Evolutionary conservation across 2,797 vertebrate genomes (phyloP).

Genomic region (Sebastes hopkinsi): DNA sequence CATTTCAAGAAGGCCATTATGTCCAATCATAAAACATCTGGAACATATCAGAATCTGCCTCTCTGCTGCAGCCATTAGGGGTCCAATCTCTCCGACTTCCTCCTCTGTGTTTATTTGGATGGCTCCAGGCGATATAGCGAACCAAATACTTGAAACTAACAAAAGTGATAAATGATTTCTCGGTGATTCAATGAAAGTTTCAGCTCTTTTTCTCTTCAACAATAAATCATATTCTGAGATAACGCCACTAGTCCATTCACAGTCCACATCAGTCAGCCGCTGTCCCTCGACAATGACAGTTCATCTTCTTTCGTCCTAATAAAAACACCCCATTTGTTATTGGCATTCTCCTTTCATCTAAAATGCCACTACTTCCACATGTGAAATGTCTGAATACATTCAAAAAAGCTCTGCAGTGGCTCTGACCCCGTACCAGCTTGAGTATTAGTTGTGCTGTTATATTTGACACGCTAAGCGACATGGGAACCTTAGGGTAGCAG

Average conservation of each 20-base stretch:
- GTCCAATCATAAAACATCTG: slow-evolving; percentile 75
- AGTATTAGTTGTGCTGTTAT: slow-evolving; percentile 2
- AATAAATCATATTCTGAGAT: slow-evolving; percentile 56
- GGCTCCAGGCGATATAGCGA: slow-evolving; percentile 39
- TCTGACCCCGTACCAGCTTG: slow-evolving; percentile 45
- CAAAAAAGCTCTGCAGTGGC: slow-evolving; percentile 49
- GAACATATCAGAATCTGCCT: slow-evolving; percentile 50
- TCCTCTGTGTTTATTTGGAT: slow-evolving; percentile 58
- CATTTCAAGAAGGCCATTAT: slow-evolving; percentile 67
- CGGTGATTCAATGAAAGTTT: slow-evolving; percentile 43
- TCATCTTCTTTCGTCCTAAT: slow-evolving; percentile 22
- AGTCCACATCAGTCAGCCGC: slow-evolving; percentile 24
- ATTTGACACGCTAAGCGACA: slow-evolving; percentile 58
- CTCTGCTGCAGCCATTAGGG: slow-evolving; percentile 38
- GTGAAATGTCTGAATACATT: slow-evolving; percentile 50
- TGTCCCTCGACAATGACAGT: slow-evolving; percentile 30
- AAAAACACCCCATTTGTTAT: slow-evolving; percentile 5
- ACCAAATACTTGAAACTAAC: slow-evolving; percentile 51
- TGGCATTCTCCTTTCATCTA: slow-evolving; percentile 2
- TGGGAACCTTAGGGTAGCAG: slow-evolving; percentile 13
- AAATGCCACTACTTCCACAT: not conserved
- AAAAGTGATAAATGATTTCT: slow-evolving; percentile 60
- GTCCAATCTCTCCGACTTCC: slow-evolving; percentile 20
- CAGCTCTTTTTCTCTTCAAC: not conserved
- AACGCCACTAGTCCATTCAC: slow-evolving; percentile 27